These are phyloP conservation scores for Daktulosphaira vitifoliae DNA, from an alignment of 1,140 invertebrate species.

Conservation along the genomic window DNA sequence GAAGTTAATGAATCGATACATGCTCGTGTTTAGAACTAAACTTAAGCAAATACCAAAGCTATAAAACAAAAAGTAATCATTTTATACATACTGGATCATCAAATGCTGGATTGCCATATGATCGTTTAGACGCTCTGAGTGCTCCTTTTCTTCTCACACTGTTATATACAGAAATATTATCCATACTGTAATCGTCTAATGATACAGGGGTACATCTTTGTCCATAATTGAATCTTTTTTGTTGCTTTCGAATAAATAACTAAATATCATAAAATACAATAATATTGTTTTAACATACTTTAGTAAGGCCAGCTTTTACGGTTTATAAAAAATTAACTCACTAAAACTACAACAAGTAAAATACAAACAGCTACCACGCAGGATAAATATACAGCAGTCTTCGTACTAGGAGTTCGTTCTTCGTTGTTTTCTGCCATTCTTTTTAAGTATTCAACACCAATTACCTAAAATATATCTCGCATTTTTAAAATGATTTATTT, in stretches of 20 bases:
- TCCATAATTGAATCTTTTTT: constrained; percentile 61
- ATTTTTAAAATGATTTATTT: background rate
- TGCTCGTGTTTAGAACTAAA: too few relatives aligned
- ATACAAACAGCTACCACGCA: constrained; percentile 49
- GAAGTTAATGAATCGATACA: too few relatives aligned
- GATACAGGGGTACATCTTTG: constrained; percentile 78
- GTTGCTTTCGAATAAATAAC: constrained; percentile 62
- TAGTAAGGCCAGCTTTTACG: background rate
- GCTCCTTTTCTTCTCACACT: constrained; percentile 59
- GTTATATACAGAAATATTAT: constrained; percentile 76
- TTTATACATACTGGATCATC: constrained; percentile 69
- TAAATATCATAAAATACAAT: constrained; percentile 44
- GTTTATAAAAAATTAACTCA: constrained; percentile 44
- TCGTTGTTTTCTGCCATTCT: constrained; percentile 6
- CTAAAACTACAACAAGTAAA: constrained; percentile 54
- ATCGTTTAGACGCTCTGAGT: constrained; percentile 63
- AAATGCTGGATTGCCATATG: constrained; percentile 85
- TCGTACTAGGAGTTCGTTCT: constrained; percentile 41
- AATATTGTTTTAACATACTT: background rate
- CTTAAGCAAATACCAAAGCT: too few relatives aligned
- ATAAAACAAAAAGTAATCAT: too few relatives aligned
- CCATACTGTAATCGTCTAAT: constrained; percentile 77
- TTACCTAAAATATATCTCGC: background rate
- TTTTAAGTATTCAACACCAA: background rate
- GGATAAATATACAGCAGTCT: constrained; percentile 49